Evolutionary conservation across 2,113 vertebrate genomes (phyloP), one percentile per base, ranked within the genome.

Genomic region (Tragulus kanchil): DNA sequence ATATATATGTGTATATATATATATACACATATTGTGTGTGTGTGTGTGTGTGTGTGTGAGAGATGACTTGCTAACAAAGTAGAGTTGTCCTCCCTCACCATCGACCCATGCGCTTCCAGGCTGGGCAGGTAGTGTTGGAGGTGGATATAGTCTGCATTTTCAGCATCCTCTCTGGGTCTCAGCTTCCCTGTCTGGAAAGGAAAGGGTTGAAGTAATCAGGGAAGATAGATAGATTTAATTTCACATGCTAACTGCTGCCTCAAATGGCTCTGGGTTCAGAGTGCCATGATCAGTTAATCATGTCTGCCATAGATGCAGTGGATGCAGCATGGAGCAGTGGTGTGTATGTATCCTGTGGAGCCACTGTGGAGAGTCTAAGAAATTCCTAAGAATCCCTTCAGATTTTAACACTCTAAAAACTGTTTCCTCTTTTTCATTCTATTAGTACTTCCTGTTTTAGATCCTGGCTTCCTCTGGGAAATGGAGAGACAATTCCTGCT

Each of bases 151-250:
- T 59, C 64, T 36, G 59, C 15, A 67, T 86, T 54, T 90, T 90
- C 54, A 87, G 45, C 13, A 45, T 14, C 48, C 13, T 79, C 31
- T 64, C 79, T 52, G 79, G 73, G 61, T 36, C 81, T 90, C 45
- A 12, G 59, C 86, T 77, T 95, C 54, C 28, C 73, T 31, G 7
- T 78, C 67, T 96, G 65, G 79, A 90, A 85, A 94, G 52, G 62
- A 92, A 85, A 90, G 21, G 19, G 36, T 65, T 79, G 81, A 86
- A 56, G 59, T 91, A 69, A 69, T 85, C 56, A 93, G 52, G 62
- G 78, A 86, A 86, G 42, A 88, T 59, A 90, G 36, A 90, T 13
- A 52, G 31, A 89, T 89, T 71, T 90, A 84, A 84, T 54, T 31
- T 85, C 59, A 62, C 42, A 45, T 62, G 65, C 61, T 52, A 83